These are phyloP conservation scores for Anthoscopus minutus DNA, from an alignment of 2,113 vertebrate species.

Conservation along the genomic window DNA sequence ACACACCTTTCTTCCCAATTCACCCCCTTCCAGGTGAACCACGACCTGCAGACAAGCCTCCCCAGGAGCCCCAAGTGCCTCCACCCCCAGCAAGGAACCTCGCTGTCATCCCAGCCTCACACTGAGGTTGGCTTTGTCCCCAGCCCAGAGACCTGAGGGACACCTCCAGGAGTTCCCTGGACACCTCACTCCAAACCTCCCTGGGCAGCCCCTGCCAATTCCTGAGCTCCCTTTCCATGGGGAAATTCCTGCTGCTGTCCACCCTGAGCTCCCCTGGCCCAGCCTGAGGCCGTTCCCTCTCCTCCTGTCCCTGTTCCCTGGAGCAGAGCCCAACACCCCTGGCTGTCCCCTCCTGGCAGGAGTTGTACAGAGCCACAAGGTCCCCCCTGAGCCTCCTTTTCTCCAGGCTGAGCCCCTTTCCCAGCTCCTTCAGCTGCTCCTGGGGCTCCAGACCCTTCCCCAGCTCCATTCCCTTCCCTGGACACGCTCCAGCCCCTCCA, in stretches of 20 bases:
- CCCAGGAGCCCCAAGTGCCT: neutral
- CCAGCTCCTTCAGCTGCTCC: neutral
- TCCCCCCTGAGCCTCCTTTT: neutral
- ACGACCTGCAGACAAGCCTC: neutral
- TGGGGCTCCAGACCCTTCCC: neutral
- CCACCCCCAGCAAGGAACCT: neutral
- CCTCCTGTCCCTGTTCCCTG: neutral
- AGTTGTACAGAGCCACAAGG: neutral
- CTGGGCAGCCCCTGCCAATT: neutral
- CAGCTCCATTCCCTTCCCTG: neutral
- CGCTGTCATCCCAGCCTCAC: neutral
- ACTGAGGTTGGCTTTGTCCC: neutral
- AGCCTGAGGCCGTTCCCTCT: neutral
- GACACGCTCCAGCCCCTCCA: neutral
- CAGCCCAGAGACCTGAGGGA: neutral
- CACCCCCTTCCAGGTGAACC: too few relatives aligned
- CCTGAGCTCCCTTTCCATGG: neutral
- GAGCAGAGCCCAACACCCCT: neutral
- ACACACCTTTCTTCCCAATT: neutral
- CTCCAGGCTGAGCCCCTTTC: neutral
- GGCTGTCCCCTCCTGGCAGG: neutral
- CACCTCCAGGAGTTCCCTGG: fast-evolving
- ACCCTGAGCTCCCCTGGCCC: neutral
- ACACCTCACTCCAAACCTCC: neutral
- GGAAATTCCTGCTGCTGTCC: neutral